Conservation (phyloP, 1,140 invertebrate genomes). For the Coenobita brevimanus region DNA sequence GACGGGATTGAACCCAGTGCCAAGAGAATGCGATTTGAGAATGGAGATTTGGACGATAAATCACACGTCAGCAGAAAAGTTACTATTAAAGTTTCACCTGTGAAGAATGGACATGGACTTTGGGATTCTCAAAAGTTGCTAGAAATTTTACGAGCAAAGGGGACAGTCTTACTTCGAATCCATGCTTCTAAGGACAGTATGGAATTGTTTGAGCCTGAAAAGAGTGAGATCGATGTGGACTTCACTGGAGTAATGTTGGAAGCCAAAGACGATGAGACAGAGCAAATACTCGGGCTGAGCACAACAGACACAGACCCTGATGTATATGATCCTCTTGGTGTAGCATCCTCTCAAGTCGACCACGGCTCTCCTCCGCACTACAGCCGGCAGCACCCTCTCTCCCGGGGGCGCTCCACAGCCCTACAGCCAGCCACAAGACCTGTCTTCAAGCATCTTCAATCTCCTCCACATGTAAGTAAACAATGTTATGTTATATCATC, state of each 20-base stretch:
- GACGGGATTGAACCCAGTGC: conserved; percentile 46
- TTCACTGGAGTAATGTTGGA: conserved; percentile 54
- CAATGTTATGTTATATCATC: not conserved
- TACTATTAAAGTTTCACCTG: conserved; percentile 47
- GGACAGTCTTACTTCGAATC: conserved; percentile 49
- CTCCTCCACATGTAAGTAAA: conserved; percentile 21
- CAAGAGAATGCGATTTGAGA: conserved; percentile 58
- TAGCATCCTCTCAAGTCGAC: not conserved
- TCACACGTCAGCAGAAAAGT: conserved; percentile 25
- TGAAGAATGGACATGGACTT: conserved; percentile 51
- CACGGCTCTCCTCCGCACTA: conserved; percentile 17
- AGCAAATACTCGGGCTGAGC: conserved; percentile 6
- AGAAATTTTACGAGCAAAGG: conserved; percentile 39
- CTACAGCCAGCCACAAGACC: conserved; percentile 49
- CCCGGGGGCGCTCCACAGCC: conserved; percentile 32
- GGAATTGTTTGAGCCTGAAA: conserved; percentile 40
- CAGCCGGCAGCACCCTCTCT: conserved; percentile 2
- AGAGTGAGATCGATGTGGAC: conserved; percentile 30
- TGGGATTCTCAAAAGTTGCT: conserved; percentile 60
- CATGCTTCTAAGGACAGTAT: conserved; percentile 39
- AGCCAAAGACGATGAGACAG: conserved; percentile 37
- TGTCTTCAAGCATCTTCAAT: conserved; percentile 42
- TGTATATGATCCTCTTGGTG: conserved; percentile 30
- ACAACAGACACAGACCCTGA: conserved; percentile 24
- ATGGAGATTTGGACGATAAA: conserved; percentile 41